phyloP scores from a whole-genome alignment of 2,888 invertebrate species.

The Cephonodes hylas region DNA sequence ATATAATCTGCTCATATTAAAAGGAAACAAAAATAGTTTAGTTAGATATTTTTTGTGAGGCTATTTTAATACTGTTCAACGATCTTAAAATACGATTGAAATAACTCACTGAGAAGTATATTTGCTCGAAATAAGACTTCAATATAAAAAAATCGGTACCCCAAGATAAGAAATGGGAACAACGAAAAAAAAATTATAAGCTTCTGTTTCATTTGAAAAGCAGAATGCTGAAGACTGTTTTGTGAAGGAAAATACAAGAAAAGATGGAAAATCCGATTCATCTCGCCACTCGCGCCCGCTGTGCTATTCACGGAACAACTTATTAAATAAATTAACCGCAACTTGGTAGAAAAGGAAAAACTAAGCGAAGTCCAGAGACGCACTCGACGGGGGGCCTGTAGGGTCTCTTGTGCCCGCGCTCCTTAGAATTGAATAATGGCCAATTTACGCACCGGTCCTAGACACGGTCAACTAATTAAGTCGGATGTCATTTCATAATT shows the following conservation, averaged over 20 bases:
- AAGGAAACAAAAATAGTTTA: too few relatives aligned
- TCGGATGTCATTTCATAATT: neutral
- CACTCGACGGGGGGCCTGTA: conserved; percentile 19
- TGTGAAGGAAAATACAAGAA: conserved; percentile 33
- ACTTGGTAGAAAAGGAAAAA: conserved; percentile 72
- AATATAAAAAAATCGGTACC: neutral
- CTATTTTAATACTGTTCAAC: too few relatives aligned
- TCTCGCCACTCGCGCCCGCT: conserved; percentile 52
- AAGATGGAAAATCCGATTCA: conserved; percentile 70
- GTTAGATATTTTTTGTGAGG: too few relatives aligned
- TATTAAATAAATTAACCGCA: conserved; percentile 80
- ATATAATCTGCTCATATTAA: too few relatives aligned
- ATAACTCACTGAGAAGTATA: neutral
- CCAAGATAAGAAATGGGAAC: neutral
- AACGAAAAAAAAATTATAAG: neutral
- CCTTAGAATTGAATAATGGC: neutral
- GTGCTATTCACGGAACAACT: conserved; percentile 74
- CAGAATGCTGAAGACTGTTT: conserved; percentile 25
- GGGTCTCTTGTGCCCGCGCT: conserved; percentile 16
- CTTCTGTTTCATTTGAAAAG: conserved; percentile 10
- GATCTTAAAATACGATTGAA: neutral
- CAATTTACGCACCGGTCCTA: conserved; percentile 9
- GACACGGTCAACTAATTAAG: conserved; percentile 9
- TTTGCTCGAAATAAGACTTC: neutral
- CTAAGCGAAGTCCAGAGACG: conserved; percentile 47